Evolutionary conservation across 2,797 vertebrate species (phyloP), one percentile per base, ranked within the genome.

Genomic region (Sus cebifrons): DNA sequence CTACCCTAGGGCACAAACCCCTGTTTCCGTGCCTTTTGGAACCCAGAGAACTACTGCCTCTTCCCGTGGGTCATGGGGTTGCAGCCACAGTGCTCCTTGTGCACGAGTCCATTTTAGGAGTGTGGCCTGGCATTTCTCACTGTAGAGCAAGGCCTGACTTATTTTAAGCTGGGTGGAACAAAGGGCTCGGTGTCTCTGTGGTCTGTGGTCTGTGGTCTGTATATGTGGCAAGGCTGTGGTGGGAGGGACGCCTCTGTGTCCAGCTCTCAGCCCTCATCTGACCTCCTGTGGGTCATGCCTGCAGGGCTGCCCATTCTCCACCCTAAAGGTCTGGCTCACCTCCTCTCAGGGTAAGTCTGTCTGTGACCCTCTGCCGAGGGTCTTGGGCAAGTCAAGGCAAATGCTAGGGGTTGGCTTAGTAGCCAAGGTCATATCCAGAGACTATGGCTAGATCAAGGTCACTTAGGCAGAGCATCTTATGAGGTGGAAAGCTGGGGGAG

Each of bases 111-210:
- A 77, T 75, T 95, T 90, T 58, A 67, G 93, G 54, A 89, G 40
- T 27, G 65, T 25, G 18, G 62, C 29, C 94, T 96, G 96, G 96
- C 74, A 54, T n/a, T 52, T 74, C 90, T 97, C 25, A 32, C 49
- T 49, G 77, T 14, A 18, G 75, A 83, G 52, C 74, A 60, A 64
- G 73, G 82, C 77, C 25, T 86, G 68, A 29, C 21, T 97, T 96
- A 84, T 96, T 96, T 96, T 95, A 94, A 97, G 89, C 85, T 79
- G 52, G 73, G 81, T 20, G 13, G 96, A 94, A 94, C 81, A 96
- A 64, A 88, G 84, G 54, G 49, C 27, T 79, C 2, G 0, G 2
- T 75, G 95, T 92, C 40, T 65, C 58, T 85, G 62, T 36, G 83
- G 94, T n/a, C 84, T 92, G 62, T 36, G 83, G 94, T n/a, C 84